Percentiles rank a stretch among this genome's conserved stretches.
These are phyloP conservation scores for Bellardia pandia DNA, from an alignment of 2,888 invertebrate genomes.

Conservation along the genomic window DNA sequence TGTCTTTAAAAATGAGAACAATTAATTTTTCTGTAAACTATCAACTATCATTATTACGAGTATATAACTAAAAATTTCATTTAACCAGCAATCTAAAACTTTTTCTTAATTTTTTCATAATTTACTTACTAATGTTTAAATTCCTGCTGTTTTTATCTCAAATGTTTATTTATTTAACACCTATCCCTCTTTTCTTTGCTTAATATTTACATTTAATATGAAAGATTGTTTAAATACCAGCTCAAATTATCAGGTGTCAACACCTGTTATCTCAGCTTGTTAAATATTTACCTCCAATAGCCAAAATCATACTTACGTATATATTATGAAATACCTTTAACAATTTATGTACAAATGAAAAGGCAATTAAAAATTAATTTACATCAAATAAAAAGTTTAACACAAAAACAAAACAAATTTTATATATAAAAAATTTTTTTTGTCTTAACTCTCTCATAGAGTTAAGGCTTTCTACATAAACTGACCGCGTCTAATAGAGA, in stretches of 20 bases:
- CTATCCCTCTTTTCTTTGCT: background rate
- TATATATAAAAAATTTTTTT: slow-evolving; percentile 5
- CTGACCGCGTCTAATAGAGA: slow-evolving; percentile 14
- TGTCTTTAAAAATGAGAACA: too few species aligned
- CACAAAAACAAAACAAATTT: background rate
- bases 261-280: background rate
- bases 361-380: slow-evolving; percentile 59
- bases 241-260: slow-evolving; percentile 21
- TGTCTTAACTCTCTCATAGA: slow-evolving; percentile 4
- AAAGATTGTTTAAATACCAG: background rate
- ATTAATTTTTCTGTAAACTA: too few species aligned
- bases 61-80: too few species aligned
- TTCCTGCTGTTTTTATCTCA: background rate
- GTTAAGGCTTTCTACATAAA: background rate
- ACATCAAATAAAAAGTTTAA: slow-evolving; percentile 1
- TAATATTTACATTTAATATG: background rate
- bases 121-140: background rate
- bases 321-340: slow-evolving; percentile 19
- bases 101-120: background rate
- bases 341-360: slow-evolving; percentile 55
- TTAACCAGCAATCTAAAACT: too few species aligned
- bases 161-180: background rate
- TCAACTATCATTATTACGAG: too few species aligned
- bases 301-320: background rate
- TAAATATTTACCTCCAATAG: background rate